Evolutionary conservation across 2,113 vertebrate species (phyloP).

Genomic region (Corythaeola cristata): DNA sequence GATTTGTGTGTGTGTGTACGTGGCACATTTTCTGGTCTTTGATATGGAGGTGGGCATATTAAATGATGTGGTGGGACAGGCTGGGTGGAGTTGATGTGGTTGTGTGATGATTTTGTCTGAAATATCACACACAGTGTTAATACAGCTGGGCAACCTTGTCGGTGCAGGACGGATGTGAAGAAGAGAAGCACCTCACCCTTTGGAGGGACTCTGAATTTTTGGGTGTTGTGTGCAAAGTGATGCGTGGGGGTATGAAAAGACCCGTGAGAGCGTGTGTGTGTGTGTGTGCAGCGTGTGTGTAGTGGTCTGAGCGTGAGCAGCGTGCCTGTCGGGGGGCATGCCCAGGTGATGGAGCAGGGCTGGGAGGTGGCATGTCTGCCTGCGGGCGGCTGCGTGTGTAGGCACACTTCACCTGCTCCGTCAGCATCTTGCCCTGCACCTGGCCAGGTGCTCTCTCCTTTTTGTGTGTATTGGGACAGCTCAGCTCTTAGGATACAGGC

Average conservation of each 20-base stretch:
- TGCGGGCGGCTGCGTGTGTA: rapidly evolving
- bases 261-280: background rate
- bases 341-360: background rate
- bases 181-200: background rate
- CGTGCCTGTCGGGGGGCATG: background rate
- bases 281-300: background rate
- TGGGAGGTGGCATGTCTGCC: rapidly evolving
- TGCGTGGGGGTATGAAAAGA: background rate
- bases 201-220: background rate
- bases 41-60: background rate
- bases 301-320: background rate
- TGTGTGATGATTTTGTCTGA: background rate
- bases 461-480: background rate
- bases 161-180: background rate
- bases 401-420: background rate
- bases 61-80: background rate
- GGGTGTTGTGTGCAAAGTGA: background rate
- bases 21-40: background rate
- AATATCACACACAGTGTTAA: background rate
- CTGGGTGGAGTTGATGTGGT: background rate
- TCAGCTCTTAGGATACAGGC: background rate
- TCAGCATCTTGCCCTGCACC: background rate
- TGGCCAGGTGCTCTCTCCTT: background rate
- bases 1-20: background rate
- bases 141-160: background rate